phyloP scores from a whole-genome alignment of 2,888 invertebrate species.

The Euproctis similis region DNA sequence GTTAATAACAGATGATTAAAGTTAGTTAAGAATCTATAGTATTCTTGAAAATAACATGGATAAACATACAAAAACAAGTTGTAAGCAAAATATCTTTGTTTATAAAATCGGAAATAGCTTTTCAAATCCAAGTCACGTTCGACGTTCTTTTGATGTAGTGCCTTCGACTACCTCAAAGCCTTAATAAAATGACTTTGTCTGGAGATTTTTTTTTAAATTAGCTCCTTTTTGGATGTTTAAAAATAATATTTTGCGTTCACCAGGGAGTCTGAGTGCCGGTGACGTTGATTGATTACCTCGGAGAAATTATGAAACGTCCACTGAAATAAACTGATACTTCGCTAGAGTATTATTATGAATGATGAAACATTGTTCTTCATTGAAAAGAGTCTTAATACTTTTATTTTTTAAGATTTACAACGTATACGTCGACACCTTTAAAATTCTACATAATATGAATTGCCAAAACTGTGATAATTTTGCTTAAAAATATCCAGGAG shows the following conservation, averaged over 20 bases:
- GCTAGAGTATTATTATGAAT: neutral
- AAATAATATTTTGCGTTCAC: slow-evolving; percentile 23
- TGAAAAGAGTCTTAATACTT: neutral
- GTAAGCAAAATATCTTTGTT: too few species aligned
- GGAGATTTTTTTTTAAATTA: slow-evolving; percentile 13
- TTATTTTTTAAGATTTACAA: neutral
- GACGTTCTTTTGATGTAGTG: neutral
- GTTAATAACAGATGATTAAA: too few species aligned
- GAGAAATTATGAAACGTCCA: slow-evolving; percentile 18
- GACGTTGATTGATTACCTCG: slow-evolving; percentile 34
- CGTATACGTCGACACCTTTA: too few species aligned
- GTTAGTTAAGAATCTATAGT: too few species aligned
- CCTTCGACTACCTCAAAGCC: slow-evolving; percentile 1
- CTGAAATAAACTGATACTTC: slow-evolving; percentile 2
- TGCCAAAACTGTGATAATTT: too few species aligned
- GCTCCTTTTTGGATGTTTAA: slow-evolving; percentile 15
- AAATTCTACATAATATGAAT: too few species aligned
- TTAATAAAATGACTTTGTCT: slow-evolving; percentile 1
- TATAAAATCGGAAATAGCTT: neutral
- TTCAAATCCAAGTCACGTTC: slow-evolving; percentile 1
- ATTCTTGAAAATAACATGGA: too few species aligned
- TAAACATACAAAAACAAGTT: too few species aligned
- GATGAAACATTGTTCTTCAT: too few species aligned
- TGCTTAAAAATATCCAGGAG: too few species aligned
- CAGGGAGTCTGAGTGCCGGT: slow-evolving; percentile 12